These are phyloP conservation scores for Puma concolor DNA, from an alignment of 2,113 vertebrate genomes.

Conservation along the genomic window DNA sequence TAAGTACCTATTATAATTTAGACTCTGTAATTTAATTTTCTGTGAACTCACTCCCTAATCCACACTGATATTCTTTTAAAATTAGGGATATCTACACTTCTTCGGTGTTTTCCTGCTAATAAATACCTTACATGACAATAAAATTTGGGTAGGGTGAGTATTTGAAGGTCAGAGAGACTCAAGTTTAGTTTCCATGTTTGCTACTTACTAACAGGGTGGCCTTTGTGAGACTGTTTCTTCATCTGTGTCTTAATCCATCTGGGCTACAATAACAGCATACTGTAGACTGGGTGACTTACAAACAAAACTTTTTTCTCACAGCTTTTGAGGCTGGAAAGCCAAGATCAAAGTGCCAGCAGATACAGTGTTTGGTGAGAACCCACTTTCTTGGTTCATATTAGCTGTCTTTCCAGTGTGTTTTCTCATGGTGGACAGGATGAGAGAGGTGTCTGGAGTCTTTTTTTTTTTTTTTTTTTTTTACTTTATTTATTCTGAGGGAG, in stretches of 20 bases:
- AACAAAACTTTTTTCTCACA: neutral
- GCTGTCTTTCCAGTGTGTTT: neutral
- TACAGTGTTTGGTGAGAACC: neutral
- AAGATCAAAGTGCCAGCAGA: neutral
- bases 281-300: neutral
- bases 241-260: neutral
- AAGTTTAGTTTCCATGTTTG: neutral
- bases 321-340: neutral
- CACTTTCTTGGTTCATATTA: neutral
- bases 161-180: slow-evolving; percentile 1
- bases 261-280: neutral
- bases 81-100: neutral
- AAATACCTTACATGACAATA: slow-evolving; percentile 27
- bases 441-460: neutral
- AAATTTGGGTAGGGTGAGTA: neutral
- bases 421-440: neutral
- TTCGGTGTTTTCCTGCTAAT: slow-evolving; percentile 29
- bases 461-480: neutral
- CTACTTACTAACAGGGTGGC: neutral
- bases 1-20: slow-evolving; percentile 33
- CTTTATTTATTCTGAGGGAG: no score
- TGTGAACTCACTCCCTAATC: neutral
- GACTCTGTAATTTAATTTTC: slow-evolving; percentile 25
- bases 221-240: neutral
- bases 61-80: slow-evolving; percentile 23